A percentile compares a stretch with the other conserved stretches of the same genome.
Evolutionary conservation across 2,888 invertebrate species (phyloP).

Genomic region (Ischnura elegans): DNA sequence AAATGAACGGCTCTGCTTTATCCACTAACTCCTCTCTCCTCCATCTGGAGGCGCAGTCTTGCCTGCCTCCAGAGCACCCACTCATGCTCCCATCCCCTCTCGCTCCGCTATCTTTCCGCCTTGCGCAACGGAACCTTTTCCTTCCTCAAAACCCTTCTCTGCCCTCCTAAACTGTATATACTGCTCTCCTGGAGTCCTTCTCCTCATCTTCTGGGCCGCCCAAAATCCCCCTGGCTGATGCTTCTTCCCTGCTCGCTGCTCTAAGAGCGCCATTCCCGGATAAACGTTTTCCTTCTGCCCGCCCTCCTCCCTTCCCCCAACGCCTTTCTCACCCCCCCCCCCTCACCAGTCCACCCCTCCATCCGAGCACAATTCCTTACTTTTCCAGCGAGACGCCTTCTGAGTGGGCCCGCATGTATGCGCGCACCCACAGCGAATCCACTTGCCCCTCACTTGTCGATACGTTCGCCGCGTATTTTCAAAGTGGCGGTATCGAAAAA

Average conservation of each 20-base stretch:
- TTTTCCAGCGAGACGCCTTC: not conserved
- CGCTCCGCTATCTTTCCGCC: not conserved
- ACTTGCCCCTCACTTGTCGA: not conserved
- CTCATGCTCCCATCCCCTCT: not conserved
- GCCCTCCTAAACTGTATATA: not conserved
- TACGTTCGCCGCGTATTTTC: not conserved
- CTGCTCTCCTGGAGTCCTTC: not conserved
- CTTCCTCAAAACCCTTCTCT: not conserved
- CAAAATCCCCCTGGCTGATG: not conserved
- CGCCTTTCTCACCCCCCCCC: not conserved
- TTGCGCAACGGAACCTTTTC: not conserved
- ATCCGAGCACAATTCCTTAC: not conserved
- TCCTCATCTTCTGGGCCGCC: not conserved
- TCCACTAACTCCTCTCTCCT: no score
- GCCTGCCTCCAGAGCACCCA: not conserved
- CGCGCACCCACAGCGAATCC: not conserved
- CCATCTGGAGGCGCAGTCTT: no score
- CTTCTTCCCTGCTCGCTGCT: no score
- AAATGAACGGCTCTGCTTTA: no score
- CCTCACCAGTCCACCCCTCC: not conserved
- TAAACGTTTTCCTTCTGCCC: constrained; percentile 18
- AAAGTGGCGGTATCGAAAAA: not conserved
- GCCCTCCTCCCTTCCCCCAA: not conserved
- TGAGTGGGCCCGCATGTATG: no score
- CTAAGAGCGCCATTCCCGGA: constrained; percentile 51